Conservation (phyloP, 2,113 vertebrate species). For the Tragelaphus strepsiceros region DNA sequence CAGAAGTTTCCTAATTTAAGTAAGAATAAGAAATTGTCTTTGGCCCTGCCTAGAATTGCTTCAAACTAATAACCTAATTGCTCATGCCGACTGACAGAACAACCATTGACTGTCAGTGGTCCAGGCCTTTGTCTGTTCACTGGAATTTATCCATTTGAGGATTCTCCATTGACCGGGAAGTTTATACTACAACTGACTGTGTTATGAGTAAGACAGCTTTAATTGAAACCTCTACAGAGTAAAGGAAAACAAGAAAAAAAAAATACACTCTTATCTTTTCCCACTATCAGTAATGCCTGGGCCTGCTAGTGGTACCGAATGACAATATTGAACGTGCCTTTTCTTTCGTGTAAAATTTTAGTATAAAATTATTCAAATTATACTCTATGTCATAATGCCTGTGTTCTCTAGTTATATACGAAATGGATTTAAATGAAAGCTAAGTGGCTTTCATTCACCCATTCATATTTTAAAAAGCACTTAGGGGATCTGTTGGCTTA, state of each 20-base stretch:
- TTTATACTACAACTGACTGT: background rate
- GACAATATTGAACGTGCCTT: background rate
- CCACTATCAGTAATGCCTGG: background rate
- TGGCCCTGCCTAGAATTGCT: background rate
- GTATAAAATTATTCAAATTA: background rate
- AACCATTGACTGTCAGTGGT: background rate
- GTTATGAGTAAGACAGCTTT: background rate
- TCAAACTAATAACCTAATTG: background rate
- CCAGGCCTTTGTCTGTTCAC: background rate
- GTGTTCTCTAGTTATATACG: background rate
- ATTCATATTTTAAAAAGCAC: background rate
- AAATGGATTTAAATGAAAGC: conserved; percentile 16
- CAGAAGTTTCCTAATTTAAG: background rate
- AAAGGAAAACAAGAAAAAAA: background rate
- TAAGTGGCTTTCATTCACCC: background rate
- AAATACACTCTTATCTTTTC: background rate
- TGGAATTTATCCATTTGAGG: background rate
- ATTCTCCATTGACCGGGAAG: background rate
- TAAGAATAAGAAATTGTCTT: background rate
- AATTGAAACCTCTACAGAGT: background rate
- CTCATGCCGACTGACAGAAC: background rate
- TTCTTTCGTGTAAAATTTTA: background rate
- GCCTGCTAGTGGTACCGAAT: background rate
- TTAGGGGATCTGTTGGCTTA: background rate
- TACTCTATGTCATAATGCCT: background rate